Percentiles rank a stretch among this genome's conserved stretches.
Conservation (phyloP, 1,140 invertebrate species). For the Penaeus chinensis region DNA sequence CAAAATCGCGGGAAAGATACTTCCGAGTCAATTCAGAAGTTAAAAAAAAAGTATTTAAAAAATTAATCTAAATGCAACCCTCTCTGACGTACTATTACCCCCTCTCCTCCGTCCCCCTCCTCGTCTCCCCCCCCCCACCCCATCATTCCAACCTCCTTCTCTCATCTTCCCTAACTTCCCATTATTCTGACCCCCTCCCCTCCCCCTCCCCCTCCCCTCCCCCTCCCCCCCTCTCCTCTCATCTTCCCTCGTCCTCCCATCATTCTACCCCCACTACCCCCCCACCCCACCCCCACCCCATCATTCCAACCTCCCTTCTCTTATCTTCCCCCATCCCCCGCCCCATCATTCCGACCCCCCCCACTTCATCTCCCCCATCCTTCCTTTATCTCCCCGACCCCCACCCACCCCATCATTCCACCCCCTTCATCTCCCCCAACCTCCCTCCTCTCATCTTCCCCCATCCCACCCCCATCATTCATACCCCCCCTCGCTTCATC, state of each 20-base stretch:
- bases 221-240: not conserved
- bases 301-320: not conserved
- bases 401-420: not conserved
- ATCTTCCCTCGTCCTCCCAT: not conserved
- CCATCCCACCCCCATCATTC: not conserved
- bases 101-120: not conserved
- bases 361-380: not conserved
- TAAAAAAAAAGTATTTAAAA: no score
- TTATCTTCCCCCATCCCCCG: not conserved
- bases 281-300: not conserved
- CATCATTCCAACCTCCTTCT: not conserved
- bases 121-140: not conserved
- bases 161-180: constrained; percentile 9
- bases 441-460: not conserved
- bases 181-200: not conserved
- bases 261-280: not conserved
- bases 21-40: no score
- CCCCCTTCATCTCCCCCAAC: not conserved
- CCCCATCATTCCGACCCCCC: not conserved
- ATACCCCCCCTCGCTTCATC: not conserved
- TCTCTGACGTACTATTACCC: no score
- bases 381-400: not conserved
- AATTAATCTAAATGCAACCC: no score
- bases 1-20: no score
- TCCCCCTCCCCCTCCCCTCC: not conserved